Evolutionary conservation across 2,113 vertebrate genomes (phyloP).

Genomic region (Ailurus styani): DNA sequence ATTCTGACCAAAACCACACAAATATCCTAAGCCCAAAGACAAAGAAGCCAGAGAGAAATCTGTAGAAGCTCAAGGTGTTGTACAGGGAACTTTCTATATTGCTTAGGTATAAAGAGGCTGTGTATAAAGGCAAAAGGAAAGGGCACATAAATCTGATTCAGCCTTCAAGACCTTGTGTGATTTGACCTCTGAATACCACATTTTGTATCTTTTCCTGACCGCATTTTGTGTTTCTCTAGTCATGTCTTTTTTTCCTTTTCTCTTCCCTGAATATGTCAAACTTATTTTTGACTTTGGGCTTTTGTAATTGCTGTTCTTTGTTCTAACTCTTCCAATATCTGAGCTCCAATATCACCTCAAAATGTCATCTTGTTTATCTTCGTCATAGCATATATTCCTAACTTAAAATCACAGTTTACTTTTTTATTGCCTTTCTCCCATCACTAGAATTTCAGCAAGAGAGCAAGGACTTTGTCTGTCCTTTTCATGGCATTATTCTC

Average conservation of each 20-base stretch:
- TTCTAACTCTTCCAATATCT: slow-evolving; percentile 9
- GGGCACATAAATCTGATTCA: neutral
- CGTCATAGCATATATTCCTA: neutral
- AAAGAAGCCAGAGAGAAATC: neutral
- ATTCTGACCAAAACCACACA: neutral
- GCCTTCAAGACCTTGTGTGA: neutral
- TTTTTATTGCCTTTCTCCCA: neutral
- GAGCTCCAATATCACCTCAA: neutral
- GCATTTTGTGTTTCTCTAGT: neutral
- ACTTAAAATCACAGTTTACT: neutral
- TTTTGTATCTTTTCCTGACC: neutral
- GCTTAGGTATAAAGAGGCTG: neutral
- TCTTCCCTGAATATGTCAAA: neutral
- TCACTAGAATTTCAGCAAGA: neutral
- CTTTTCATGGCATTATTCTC: neutral
- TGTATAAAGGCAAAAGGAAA: slow-evolving; percentile 22
- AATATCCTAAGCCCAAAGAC: neutral
- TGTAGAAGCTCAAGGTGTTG: neutral
- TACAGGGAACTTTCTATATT: neutral
- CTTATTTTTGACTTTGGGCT: neutral
- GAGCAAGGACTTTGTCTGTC: neutral
- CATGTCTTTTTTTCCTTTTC: neutral
- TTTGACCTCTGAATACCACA: neutral
- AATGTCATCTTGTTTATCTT: neutral
- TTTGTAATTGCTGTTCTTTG: neutral